These are phyloP conservation scores for Lasioglossum oenotherae DNA, from an alignment of 2,888 invertebrate species.

Conservation along the genomic window DNA sequence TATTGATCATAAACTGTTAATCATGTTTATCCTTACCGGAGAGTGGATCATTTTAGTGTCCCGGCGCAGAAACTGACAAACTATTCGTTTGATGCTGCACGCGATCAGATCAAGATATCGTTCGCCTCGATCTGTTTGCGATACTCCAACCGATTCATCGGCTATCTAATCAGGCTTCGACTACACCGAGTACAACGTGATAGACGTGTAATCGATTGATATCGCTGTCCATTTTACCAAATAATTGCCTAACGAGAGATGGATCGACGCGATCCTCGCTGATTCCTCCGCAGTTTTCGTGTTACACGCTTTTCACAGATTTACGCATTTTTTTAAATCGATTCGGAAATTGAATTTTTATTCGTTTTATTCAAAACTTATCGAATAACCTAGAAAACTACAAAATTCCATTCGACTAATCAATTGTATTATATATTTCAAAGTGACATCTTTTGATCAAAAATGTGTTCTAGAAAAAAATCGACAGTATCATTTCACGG, in stretches of 20 bases:
- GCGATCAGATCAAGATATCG: slow-evolving; percentile 8
- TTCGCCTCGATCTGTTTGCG: background rate
- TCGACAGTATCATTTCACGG: too few relatives aligned
- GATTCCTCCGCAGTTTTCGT: background rate
- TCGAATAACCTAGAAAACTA: too few relatives aligned
- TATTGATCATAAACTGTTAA: slow-evolving; percentile 54
- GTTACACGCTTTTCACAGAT: background rate
- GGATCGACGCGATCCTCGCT: background rate
- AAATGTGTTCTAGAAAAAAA: too few relatives aligned
- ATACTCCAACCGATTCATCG: background rate
- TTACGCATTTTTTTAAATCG: background rate
- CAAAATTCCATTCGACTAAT: too few relatives aligned
- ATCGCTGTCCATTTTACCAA: background rate
- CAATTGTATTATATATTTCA: too few relatives aligned
- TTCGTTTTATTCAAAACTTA: background rate
- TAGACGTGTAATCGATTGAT: background rate
- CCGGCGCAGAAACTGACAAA: slow-evolving; percentile 12
- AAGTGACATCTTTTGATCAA: too few relatives aligned
- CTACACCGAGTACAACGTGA: background rate
- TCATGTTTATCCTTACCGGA: slow-evolving; percentile 39
- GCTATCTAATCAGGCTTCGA: background rate
- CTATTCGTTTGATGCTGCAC: slow-evolving; percentile 1
- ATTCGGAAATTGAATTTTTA: background rate
- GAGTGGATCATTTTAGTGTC: background rate
- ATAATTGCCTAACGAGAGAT: background rate